phyloP scores from a whole-genome alignment of 2,113 vertebrate genomes.

The Platycercus adscitus region DNA sequence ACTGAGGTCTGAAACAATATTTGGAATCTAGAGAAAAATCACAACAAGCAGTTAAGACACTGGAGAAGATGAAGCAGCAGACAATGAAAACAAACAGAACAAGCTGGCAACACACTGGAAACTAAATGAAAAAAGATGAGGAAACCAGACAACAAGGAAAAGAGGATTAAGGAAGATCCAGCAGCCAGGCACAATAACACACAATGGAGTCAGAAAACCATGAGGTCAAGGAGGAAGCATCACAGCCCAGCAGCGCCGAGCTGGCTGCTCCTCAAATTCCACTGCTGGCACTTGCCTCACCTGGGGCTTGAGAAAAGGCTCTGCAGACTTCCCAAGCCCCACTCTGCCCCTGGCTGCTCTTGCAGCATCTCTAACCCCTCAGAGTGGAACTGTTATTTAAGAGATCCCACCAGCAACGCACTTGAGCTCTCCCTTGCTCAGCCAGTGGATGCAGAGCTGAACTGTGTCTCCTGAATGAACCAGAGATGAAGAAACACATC shows the following conservation, averaged over 20 bases:
- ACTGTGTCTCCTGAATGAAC: rapidly evolving
- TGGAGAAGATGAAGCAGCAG: not conserved
- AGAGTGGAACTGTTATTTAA: not conserved
- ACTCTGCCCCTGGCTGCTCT: not conserved
- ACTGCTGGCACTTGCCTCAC: not conserved
- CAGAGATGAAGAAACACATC: too few species aligned
- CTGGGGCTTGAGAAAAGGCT: not conserved
- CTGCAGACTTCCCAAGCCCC: not conserved
- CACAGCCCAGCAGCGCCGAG: not conserved
- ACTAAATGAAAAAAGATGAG: not conserved
- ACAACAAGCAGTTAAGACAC: not conserved
- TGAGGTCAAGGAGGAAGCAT: not conserved
- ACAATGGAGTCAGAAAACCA: not conserved
- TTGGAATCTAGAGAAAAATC: not conserved
- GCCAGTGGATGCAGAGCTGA: not conserved
- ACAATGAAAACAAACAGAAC: not conserved
- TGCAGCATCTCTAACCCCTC: not conserved
- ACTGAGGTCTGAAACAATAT: not conserved
- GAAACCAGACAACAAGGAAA: not conserved
- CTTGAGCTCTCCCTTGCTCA: not conserved
- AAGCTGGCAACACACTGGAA: not conserved
- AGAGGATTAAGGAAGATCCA: not conserved
- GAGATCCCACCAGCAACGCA: not conserved
- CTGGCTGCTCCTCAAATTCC: not conserved
- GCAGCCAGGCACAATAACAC: not conserved